phyloP scores from a whole-genome alignment of 1,140 invertebrate species.

The Sinonovacula constricta region DNA sequence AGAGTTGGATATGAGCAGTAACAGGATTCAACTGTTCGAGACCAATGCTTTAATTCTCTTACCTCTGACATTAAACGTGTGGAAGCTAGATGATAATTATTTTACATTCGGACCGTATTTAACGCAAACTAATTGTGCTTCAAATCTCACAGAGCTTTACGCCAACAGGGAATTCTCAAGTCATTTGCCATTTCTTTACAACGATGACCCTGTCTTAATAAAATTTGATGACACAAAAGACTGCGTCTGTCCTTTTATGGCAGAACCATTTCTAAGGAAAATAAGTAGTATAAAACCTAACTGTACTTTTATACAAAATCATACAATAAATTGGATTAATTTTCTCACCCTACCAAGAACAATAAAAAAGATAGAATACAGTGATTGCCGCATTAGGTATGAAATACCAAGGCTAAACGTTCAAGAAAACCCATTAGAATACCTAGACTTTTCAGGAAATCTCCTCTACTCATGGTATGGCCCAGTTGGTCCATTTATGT shows the following conservation, averaged over 20 bases:
- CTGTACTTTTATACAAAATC: neutral
- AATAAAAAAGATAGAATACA: neutral
- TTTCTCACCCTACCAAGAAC: neutral
- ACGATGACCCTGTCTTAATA: no score
- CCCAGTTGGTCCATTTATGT: no score
- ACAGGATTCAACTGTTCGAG: neutral
- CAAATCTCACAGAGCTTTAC: no score
- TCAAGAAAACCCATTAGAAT: neutral
- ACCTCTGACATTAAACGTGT: neutral
- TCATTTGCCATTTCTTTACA: no score
- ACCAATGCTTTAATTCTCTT: neutral
- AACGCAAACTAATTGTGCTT: neutral
- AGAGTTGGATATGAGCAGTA: no score
- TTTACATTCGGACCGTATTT: neutral
- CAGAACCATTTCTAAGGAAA: neutral
- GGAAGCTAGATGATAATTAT: neutral
- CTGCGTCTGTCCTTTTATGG: neutral
- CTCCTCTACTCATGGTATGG: no score
- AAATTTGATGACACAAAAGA: no score
- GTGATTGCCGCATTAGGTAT: neutral
- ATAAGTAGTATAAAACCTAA: neutral
- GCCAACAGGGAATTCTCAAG: no score
- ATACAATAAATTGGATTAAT: neutral
- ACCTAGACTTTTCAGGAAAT: no score
- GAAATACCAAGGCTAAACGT: neutral